phyloP scores from a whole-genome alignment of 2,797 vertebrate genomes.

The Oryzias dopingdopingensis region DNA sequence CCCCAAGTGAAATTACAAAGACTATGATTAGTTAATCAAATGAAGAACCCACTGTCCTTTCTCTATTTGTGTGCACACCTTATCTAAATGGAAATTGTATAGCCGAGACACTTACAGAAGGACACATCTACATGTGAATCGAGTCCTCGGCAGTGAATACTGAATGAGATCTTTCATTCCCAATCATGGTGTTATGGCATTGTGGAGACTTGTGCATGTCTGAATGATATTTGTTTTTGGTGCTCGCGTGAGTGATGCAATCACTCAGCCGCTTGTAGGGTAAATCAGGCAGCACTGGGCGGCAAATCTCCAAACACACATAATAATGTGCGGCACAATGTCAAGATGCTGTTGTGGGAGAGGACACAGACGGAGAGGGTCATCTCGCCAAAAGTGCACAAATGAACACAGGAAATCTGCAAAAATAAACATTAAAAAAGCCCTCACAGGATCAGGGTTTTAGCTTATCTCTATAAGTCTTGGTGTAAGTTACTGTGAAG shows the following conservation, averaged over 20 bases:
- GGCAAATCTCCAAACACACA: constrained; percentile 37
- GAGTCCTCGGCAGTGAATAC: constrained; percentile 51
- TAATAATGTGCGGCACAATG: constrained; percentile 56
- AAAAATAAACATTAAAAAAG: neutral
- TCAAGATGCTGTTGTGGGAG: constrained; percentile 53
- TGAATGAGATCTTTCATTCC: constrained; percentile 67
- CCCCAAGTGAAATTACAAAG: constrained; percentile 78
- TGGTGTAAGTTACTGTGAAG: neutral
- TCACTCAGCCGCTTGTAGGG: constrained; percentile 57
- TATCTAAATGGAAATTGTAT: constrained; percentile 78
- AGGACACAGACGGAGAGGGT: neutral
- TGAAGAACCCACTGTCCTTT: constrained; percentile 75
- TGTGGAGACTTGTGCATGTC: constrained; percentile 60
- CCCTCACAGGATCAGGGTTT: neutral
- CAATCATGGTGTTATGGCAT: constrained; percentile 71
- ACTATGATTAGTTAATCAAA: constrained; percentile 85
- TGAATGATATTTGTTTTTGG: constrained; percentile 64
- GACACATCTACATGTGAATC: constrained; percentile 76
- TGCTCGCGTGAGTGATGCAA: constrained; percentile 65
- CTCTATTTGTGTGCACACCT: constrained; percentile 75
- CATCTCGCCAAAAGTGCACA: constrained; percentile 1
- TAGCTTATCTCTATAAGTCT: neutral
- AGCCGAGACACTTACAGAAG: constrained; percentile 64
- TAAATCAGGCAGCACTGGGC: constrained; percentile 63
- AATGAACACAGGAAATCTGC: constrained; percentile 6